phyloP scores from a whole-genome alignment of 2,113 vertebrate species.

The Falcunculus frontatus region DNA sequence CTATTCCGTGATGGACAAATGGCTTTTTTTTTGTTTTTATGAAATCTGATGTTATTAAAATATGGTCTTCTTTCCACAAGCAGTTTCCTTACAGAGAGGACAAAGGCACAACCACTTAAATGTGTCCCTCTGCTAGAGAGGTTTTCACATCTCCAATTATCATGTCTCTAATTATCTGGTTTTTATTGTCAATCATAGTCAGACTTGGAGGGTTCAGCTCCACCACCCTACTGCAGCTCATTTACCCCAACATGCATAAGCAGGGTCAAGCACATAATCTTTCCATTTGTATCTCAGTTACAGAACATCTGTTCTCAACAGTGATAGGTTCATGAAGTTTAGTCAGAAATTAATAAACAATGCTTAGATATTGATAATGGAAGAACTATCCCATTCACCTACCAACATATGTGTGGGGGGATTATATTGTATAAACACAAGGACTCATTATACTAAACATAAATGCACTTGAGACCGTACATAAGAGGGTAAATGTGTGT shows the following conservation, averaged over 20 bases:
- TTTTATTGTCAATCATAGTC: not conserved
- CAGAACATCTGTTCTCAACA: not conserved
- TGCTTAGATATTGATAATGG: not conserved
- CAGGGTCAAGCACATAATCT: not conserved
- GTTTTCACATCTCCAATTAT: not conserved
- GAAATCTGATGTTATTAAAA: not conserved
- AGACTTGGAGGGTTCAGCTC: not conserved
- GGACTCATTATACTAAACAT: not conserved
- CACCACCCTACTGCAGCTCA: not conserved
- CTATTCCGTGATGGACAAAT: not conserved
- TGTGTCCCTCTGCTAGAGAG: not conserved
- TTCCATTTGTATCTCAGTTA: not conserved
- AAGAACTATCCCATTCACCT: not conserved
- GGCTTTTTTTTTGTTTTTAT: not conserved
- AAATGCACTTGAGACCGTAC: not conserved
- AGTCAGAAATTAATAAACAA: not conserved
- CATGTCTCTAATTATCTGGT: not conserved
- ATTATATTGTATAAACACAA: not conserved
- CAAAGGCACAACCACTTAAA: not conserved
- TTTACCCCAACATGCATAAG: not conserved
- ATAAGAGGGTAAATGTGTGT: not conserved
- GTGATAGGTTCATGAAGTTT: not conserved
- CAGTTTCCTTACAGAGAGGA: not conserved
- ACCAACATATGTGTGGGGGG: fast-evolving
- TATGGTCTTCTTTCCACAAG: not conserved